These are phyloP conservation scores for Coptodon bakossiorum DNA, from an alignment of 2,113 vertebrate species.

Conservation along the genomic window DNA sequence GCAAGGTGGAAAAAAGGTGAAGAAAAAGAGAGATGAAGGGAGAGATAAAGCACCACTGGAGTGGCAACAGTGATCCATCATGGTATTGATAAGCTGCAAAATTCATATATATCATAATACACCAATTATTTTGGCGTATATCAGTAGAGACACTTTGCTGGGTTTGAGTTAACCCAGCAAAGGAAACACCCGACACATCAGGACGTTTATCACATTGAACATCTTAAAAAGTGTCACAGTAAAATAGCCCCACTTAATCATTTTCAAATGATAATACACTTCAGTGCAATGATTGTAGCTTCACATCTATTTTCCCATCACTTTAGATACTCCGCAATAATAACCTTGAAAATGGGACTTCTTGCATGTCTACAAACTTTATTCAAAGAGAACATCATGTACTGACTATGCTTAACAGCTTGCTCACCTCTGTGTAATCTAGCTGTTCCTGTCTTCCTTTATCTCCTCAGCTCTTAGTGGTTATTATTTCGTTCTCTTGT, in stretches of 20 bases:
- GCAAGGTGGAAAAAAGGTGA: not conserved
- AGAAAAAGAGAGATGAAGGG: not conserved
- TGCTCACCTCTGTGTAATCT: slow-evolving; percentile 10
- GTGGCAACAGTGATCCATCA: not conserved
- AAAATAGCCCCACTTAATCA: not conserved
- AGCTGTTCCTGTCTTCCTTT: slow-evolving; percentile 20
- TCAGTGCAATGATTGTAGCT: not conserved
- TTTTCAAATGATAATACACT: not conserved
- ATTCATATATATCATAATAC: not conserved
- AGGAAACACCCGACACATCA: not conserved
- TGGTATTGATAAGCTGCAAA: not conserved
- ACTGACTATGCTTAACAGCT: not conserved
- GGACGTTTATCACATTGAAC: not conserved
- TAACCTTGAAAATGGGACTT: not conserved
- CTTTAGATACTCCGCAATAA: not conserved
- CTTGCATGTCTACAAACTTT: not conserved
- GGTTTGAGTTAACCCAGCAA: not conserved
- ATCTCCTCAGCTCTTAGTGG: slow-evolving; percentile 15
- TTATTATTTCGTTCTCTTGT: not conserved
- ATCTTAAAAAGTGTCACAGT: not conserved
- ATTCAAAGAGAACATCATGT: not conserved
- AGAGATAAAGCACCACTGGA: not conserved
- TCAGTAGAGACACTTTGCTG: not conserved
- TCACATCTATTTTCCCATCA: not conserved
- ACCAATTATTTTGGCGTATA: not conserved